phyloP scores from a whole-genome alignment of 1,140 invertebrate genomes.

The Odontomachus brunneus region DNA sequence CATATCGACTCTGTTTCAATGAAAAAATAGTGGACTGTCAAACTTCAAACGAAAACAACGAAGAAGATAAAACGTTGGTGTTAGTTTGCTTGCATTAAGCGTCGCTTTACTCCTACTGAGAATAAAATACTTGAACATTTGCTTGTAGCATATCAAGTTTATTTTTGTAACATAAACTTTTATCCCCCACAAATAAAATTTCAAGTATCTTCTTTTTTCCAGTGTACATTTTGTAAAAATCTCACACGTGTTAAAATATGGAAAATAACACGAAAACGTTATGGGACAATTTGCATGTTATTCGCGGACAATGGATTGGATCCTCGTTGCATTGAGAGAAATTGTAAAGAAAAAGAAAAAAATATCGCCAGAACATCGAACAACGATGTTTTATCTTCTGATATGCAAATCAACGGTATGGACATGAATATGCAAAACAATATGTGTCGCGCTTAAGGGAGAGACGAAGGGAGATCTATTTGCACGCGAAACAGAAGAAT shows the following conservation, averaged over 20 bases:
- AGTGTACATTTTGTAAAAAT: no score
- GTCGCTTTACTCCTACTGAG: no score
- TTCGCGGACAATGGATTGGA: not conserved
- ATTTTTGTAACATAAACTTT: no score
- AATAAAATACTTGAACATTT: no score
- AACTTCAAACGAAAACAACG: no score
- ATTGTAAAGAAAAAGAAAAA: not conserved
- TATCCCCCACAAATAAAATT: no score
- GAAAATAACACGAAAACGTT: not conserved
- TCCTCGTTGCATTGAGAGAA: not conserved
- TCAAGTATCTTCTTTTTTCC: no score
- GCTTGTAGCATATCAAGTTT: no score
- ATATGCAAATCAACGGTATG: conserved; percentile 23
- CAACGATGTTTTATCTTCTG: conserved; percentile 6
- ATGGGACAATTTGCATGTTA: not conserved
- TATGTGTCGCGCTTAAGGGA: not conserved
- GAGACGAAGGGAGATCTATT: not conserved
- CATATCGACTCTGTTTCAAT: not conserved
- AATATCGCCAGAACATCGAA: not conserved
- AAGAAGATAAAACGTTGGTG: no score
- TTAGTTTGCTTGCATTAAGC: no score
- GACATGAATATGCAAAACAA: conserved; percentile 39
- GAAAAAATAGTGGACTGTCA: not conserved
- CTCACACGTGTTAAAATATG: not conserved
- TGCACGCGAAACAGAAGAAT: conserved; percentile 3